A percentile compares a stretch with the other conserved stretches of the same genome.
phyloP scores from a whole-genome alignment of 2,113 vertebrate species.

The Lonchura striata region DNA sequence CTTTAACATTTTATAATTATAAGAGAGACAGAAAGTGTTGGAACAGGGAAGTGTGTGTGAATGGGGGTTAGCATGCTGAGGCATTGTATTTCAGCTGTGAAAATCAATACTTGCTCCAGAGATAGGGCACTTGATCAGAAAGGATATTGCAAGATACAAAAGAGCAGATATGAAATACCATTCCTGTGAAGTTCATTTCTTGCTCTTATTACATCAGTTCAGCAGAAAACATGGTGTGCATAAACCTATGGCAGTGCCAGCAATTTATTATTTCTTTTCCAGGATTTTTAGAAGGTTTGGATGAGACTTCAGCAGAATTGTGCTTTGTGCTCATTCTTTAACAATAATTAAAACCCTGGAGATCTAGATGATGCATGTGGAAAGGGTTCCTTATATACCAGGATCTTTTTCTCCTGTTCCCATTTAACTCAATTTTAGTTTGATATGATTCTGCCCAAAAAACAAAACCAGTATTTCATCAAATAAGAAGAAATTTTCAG shows the following conservation, averaged over 20 bases:
- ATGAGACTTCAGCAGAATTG: background rate
- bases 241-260: background rate
- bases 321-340: background rate
- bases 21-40: slow-evolving; percentile 23
- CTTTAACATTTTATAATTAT: slow-evolving; percentile 67
- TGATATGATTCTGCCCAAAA: background rate
- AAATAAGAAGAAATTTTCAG: background rate
- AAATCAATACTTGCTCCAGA: slow-evolving; percentile 69
- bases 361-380: background rate
- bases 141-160: slow-evolving; percentile 72
- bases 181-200: slow-evolving; percentile 67
- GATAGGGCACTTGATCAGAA: slow-evolving; percentile 74
- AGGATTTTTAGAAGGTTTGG: slow-evolving; percentile 19
- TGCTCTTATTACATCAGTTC: slow-evolving; percentile 63
- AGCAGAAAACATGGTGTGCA: slow-evolving; percentile 3
- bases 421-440: background rate
- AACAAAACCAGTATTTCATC: background rate
- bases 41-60: slow-evolving; percentile 23
- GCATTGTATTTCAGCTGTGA: slow-evolving; percentile 62
- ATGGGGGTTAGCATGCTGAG: slow-evolving; percentile 30
- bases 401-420: background rate
- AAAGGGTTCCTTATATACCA: background rate
- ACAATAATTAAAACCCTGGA: background rate
- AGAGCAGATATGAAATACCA: slow-evolving; percentile 65
- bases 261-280: slow-evolving; percentile 3